Evolutionary conservation across 2,113 vertebrate species (phyloP), one percentile per base, ranked within the genome.

Genomic region (Callopanchax toddi): DNA sequence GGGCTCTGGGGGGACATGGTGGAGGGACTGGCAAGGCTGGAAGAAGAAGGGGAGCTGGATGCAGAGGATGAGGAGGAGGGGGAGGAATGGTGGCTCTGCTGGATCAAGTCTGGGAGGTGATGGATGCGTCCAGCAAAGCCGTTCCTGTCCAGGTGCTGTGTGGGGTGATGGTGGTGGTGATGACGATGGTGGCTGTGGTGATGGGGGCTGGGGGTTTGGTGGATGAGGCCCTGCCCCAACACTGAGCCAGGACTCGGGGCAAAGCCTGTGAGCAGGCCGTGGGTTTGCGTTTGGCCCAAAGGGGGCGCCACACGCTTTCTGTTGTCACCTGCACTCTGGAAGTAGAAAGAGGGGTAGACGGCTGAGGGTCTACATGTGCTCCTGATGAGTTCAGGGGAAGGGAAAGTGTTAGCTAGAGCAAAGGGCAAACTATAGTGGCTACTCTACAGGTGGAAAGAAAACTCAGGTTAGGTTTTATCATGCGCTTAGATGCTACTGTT

Each of bases 91-190:
- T 97, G 96, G 94, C 96, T 98, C 95, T 98, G 97, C 95, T 98
- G 97, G 94, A 99, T 96, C 93, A 98, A 94, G 93, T 99, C 97
- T 88, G 97, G 97, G 93, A 99, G 97, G 93, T 96, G 96, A 93
- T 98, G 97, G 93, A 97, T 96, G 92, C 94, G 95, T 83, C 96
- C 94, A 63, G 94, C 93, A 93, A 96, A 96, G 94, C 96, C 95
- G 91, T 97, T 99, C 93, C 96, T 94, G 91, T 98, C 96, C 91
- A 90, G 89, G 91, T 95, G 94, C 65, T 78, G 86, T 48, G 81
- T 73, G 80, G 72, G 74, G 53, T 83, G 82, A 32, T 84, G 86
- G 23, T 78, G 86, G 39, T 79, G 86, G 46, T 71, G 84, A n/a
- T 73, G 81, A 0, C 77, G 89, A 18, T 82, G 86, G 3, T 87